phyloP scores from a whole-genome alignment of 2,888 invertebrate genomes.

The Axea sp. region DNA sequence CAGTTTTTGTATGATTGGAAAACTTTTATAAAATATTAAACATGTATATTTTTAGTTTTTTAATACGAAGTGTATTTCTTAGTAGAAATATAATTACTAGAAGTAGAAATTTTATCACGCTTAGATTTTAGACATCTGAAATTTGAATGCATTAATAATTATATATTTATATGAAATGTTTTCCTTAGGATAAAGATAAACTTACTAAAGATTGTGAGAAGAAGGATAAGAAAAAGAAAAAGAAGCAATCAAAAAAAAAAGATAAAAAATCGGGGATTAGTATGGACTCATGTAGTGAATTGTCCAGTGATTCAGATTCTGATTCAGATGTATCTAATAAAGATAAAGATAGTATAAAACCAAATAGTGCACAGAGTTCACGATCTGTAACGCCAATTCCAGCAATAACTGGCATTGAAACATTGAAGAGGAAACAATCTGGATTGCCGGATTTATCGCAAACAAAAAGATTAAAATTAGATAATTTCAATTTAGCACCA shows the following conservation, averaged over 20 bases:
- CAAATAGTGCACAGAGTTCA: slow-evolving; percentile 81
- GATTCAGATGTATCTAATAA: slow-evolving; percentile 72
- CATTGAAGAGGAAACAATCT: slow-evolving; percentile 73
- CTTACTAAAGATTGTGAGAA: slow-evolving; percentile 77
- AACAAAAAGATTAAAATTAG: slow-evolving; percentile 82
- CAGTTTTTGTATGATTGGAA: too few species aligned
- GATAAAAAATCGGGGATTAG: slow-evolving; percentile 70
- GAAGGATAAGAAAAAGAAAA: slow-evolving; percentile 78
- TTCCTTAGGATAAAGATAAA: slow-evolving; percentile 79
- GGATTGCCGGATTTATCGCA: slow-evolving; percentile 80
- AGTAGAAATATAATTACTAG: too few species aligned
- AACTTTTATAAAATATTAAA: too few species aligned
- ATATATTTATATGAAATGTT: too few species aligned
- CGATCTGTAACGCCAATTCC: slow-evolving; percentile 79
- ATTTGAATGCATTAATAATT: too few species aligned
- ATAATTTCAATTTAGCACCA: slow-evolving; percentile 77
- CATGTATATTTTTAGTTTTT: too few species aligned
- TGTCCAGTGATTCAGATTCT: slow-evolving; percentile 75
- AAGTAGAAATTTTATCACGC: too few species aligned
- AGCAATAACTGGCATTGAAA: slow-evolving; percentile 74
- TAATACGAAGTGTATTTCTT: too few species aligned
- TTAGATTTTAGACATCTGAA: too few species aligned
- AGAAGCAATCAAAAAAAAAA: slow-evolving; percentile 75
- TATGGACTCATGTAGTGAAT: slow-evolving; percentile 76
- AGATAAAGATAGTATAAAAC: slow-evolving; percentile 80